These are phyloP conservation scores for Habroteleia sp. DNA, from an alignment of 2,888 invertebrate species.

Conservation along the genomic window DNA sequence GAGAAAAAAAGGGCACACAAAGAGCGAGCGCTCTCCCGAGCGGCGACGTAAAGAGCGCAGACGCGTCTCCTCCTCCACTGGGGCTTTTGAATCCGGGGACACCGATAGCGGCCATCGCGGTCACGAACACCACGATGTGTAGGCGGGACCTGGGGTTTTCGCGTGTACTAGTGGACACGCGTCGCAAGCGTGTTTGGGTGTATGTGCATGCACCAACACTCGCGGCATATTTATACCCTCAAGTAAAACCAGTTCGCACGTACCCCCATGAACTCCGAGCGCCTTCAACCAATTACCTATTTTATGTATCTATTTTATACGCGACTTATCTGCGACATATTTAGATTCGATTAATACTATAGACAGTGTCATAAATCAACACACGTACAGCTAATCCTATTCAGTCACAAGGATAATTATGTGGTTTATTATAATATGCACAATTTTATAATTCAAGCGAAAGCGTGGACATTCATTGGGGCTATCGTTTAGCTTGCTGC, in stretches of 20 bases:
- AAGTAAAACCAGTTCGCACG: conserved; percentile 59
- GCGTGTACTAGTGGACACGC: conserved; percentile 31
- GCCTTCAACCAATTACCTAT: conserved; percentile 57
- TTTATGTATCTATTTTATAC: conserved; percentile 55
- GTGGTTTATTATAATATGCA: conserved; percentile 20
- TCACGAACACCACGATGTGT: conserved; percentile 76
- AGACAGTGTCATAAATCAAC: conserved; percentile 23
- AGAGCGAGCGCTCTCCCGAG: conserved; percentile 26
- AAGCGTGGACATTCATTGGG: conserved; percentile 37
- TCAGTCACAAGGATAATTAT: conserved; percentile 27
- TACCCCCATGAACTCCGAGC: conserved; percentile 54
- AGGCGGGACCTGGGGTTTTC: conserved; percentile 77
- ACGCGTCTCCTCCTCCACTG: conserved; percentile 77
- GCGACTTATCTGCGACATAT: conserved; percentile 33
- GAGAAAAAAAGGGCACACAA: conserved; percentile 64
- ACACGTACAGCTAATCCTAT: conserved; percentile 2
- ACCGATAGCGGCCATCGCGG: conserved; percentile 79
- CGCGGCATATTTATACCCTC: no score
- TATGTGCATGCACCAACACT: no score
- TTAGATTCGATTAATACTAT: conserved; percentile 44
- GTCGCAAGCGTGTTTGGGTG: neutral
- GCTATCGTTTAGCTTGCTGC: conserved; percentile 2
- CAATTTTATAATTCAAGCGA: conserved; percentile 40
- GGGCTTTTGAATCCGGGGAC: conserved; percentile 71
- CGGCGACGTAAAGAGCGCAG: conserved; percentile 70